phyloP scores from a whole-genome alignment of 2,113 vertebrate genomes.

The Cettia cetti region DNA sequence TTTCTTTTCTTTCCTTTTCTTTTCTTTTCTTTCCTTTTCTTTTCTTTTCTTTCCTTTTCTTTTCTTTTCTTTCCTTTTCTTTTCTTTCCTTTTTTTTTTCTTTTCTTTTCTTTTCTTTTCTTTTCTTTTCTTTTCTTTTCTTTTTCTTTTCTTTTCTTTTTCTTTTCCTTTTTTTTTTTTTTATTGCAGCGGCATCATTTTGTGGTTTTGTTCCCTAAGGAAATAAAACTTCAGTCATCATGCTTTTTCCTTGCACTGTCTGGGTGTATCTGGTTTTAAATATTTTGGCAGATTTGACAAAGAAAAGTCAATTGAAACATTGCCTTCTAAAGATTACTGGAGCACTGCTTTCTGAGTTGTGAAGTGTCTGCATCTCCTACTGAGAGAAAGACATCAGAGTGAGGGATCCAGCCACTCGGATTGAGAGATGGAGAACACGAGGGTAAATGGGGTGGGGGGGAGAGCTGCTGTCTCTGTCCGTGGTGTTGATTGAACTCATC shows the following conservation, averaged over 20 bases:
- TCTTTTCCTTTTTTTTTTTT: neutral
- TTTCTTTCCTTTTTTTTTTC: too few species aligned
- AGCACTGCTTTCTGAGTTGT: neutral
- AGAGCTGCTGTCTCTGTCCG: too few species aligned
- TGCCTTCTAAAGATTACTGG: neutral
- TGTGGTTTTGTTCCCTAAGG: neutral
- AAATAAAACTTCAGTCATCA: neutral
- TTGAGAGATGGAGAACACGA: fast-evolving
- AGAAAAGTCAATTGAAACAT: neutral
- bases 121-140: too few species aligned
- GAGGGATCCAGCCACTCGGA: fast-evolving
- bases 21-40: too few species aligned
- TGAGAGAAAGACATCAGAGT: too few species aligned
- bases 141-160: too few species aligned
- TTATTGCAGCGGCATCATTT: neutral
- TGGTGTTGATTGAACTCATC: neutral
- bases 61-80: too few species aligned
- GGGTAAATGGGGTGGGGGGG: fast-evolving
- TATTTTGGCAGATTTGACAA: neutral
- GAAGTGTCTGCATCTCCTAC: neutral
- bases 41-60: too few species aligned
- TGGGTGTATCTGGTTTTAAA: neutral
- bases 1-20: too few species aligned
- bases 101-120: too few species aligned
- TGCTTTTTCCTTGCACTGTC: neutral